Percentiles rank a stretch among this genome's conserved stretches.
These are phyloP conservation scores for Lagorchestes hirsutus DNA, from an alignment of 2,797 vertebrate species.

Conservation along the genomic window DNA sequence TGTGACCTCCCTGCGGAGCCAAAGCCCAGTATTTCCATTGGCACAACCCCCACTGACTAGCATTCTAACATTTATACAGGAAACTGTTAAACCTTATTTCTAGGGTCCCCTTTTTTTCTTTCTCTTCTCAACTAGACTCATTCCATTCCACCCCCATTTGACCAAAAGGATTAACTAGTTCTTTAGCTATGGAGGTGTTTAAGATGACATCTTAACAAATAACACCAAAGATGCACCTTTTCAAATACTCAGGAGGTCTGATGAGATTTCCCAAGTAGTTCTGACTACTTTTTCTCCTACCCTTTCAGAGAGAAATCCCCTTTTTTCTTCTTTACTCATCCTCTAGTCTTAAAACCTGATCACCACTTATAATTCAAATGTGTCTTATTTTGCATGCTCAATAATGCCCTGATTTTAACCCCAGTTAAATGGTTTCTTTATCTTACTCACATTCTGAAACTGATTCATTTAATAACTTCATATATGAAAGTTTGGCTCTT, in stretches of 20 bases:
- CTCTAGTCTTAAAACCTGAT: constrained; percentile 41
- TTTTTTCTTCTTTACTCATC: constrained; percentile 77
- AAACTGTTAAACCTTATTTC: constrained; percentile 81
- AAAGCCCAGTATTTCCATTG: constrained; percentile 61
- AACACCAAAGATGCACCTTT: neutral
- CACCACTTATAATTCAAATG: constrained; percentile 47
- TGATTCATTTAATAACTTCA: constrained; percentile 82
- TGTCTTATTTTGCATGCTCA: constrained; percentile 71
- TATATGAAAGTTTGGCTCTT: constrained; percentile 64
- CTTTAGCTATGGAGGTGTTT: neutral
- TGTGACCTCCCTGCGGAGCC: constrained; percentile 69
- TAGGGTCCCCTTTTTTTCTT: constrained; percentile 48
- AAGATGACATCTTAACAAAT: neutral
- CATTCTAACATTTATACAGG: constrained; percentile 80
- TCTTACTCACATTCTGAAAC: constrained; percentile 79
- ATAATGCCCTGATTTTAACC: constrained; percentile 82
- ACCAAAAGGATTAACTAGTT: neutral
- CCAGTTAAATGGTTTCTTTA: constrained; percentile 74
- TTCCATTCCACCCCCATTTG: neutral
- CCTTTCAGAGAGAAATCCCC: constrained; percentile 69
- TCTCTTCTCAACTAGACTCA: constrained; percentile 36
- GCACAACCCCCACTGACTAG: constrained; percentile 74
- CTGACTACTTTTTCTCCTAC: constrained; percentile 60
- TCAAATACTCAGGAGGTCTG: neutral
- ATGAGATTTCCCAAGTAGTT: neutral